Base-by-base conservation (phyloP, 2,888 invertebrate species). In the Aphidius colemani region DNA sequence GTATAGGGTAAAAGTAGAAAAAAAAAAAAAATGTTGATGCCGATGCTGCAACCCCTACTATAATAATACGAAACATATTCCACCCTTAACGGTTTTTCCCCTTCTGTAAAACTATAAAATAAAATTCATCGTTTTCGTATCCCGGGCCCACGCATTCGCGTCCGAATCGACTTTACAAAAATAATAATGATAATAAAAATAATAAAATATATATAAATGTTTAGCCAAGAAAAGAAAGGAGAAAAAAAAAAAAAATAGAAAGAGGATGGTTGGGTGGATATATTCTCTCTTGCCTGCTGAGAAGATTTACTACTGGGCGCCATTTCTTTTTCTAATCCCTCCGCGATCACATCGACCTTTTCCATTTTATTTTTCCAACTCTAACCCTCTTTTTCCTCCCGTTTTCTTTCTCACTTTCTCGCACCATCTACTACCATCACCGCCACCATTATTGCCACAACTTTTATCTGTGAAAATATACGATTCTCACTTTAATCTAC, bases 21-120 rank as follows among this genome's bases (percentile, higher is more conserved):
- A 1, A 18, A 18, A 18, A 18, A 18, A 18, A 18, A 18, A 30
- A 30, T 30, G 30, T 30, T 30, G 30, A 30, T 30, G 5, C 75
- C 43, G 75, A 74, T 66, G 41, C 66, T 51, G 66, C 61, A 78
- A 68, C 79, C 78, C 11, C 11, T 61, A 45, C 78, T 77, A 76
- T 78, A 80, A 82, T 81, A 78, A 81, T 82, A 80, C 82, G 81
- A 81, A 80, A 82, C 82, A 81, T 81, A 82, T 82, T 81, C 82
- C 78, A 77, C 78, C 78, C 78, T 78, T 76, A 78, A 75, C 78
- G 69, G 69, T 66, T 60, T 62, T 39, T 71, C 69, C 74, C 74
- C 72, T 72, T 69, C 72, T 45, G 69, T 69, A 69, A 75, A 70
- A 74, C 80, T 76, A 77, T 80, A 80, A 81, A 82, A 81, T 81